Evolutionary conservation across 2,113 vertebrate species (phyloP).

Genomic region (Notothenia rossii): DNA sequence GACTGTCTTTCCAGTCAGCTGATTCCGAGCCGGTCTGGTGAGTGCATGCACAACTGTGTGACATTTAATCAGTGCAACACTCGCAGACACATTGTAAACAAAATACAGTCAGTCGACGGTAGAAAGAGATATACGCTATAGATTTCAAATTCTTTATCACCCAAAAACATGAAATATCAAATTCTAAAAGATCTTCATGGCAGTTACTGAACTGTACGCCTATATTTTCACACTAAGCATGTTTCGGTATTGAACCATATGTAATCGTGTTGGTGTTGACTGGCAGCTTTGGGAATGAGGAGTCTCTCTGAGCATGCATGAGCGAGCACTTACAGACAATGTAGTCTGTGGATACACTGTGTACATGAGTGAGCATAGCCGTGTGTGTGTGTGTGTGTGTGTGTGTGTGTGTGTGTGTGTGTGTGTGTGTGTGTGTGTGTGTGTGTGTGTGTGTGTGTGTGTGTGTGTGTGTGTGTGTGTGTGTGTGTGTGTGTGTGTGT

Average conservation of each 20-base stretch:
- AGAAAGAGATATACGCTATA: not conserved
- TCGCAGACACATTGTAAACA: not conserved
- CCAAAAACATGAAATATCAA: not conserved
- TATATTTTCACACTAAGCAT: not conserved
- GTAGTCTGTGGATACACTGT: slow-evolving; percentile 27
- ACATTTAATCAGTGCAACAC: not conserved
- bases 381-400: slow-evolving; percentile 8
- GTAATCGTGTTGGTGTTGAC: slow-evolving; percentile 3
- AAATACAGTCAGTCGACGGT: not conserved
- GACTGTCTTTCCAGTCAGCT: not conserved
- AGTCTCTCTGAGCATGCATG: slow-evolving; percentile 38
- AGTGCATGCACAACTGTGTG: not conserved
- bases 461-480: slow-evolving; percentile 5
- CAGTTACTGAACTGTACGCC: not conserved
- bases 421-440: slow-evolving; percentile 10
- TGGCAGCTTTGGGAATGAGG: slow-evolving; percentile 40
- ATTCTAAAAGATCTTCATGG: not conserved
- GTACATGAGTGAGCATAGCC: slow-evolving; percentile 44
- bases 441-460: slow-evolving; percentile 1
- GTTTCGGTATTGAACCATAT: not conserved
- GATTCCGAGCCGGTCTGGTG: not conserved
- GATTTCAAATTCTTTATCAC: not conserved
- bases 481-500: slow-evolving; percentile 13
- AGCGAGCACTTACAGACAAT: slow-evolving; percentile 51
- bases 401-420: slow-evolving; percentile 7